phyloP scores from a whole-genome alignment of 2,797 vertebrate genomes.

The Hirundo rustica region DNA sequence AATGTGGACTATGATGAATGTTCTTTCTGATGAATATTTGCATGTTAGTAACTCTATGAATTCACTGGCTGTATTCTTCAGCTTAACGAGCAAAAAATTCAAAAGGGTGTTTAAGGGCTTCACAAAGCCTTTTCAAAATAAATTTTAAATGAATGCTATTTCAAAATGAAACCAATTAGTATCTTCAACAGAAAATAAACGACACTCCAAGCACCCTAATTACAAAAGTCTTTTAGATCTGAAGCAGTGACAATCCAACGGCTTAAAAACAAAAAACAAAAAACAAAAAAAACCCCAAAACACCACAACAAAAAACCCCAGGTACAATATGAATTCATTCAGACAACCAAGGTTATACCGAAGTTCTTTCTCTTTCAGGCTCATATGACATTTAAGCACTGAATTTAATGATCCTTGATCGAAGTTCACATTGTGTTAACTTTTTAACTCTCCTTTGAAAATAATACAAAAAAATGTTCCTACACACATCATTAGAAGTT shows the following conservation, averaged over 20 bases:
- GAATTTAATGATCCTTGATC: neutral
- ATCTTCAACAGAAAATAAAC: neutral
- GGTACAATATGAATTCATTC: neutral
- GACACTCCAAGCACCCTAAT: neutral
- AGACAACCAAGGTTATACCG: neutral
- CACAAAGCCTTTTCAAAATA: neutral
- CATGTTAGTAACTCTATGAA: neutral
- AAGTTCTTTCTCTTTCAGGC: neutral
- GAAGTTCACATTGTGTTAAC: neutral
- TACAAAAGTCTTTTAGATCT: neutral
- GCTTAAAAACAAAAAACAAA: neutral
- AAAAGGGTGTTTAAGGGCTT: neutral
- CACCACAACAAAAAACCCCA: too few relatives aligned
- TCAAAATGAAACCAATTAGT: neutral
- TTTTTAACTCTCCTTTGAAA: neutral
- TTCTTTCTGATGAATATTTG: neutral
- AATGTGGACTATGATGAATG: neutral
- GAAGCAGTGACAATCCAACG: neutral
- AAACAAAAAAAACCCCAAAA: neutral
- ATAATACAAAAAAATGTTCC: neutral
- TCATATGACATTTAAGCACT: neutral
- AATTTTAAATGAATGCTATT: neutral
- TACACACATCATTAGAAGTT: neutral
- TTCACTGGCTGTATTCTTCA: neutral
- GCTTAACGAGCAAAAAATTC: neutral